phyloP scores from a whole-genome alignment of 2,797 vertebrate species.

The Syndactyla subalaris region DNA sequence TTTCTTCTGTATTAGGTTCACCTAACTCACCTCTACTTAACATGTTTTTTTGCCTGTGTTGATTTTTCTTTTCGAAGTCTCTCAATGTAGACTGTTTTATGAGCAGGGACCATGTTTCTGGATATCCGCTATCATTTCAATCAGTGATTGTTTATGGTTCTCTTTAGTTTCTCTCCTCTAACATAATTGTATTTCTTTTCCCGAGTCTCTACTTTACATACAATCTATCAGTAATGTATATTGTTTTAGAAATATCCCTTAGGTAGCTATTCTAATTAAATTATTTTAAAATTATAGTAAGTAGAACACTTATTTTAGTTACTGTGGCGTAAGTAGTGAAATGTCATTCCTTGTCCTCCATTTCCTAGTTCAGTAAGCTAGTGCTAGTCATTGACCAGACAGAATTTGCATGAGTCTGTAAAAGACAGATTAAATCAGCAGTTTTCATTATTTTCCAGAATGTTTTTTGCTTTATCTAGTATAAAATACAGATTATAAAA shows the following conservation, averaged over 20 bases:
- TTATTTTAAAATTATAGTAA: constrained; percentile 24
- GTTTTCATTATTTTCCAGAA: neutral
- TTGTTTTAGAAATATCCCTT: constrained; percentile 27
- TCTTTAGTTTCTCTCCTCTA: neutral
- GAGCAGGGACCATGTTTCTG: neutral
- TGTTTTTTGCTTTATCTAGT: neutral
- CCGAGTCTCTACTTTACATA: neutral
- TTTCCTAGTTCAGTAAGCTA: neutral
- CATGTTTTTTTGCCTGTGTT: neutral
- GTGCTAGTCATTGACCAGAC: neutral
- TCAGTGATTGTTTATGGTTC: neutral
- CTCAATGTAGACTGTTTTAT: neutral
- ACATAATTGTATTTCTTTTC: neutral
- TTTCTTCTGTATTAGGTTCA: neutral
- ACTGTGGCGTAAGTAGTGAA: neutral
- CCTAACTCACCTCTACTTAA: neutral
- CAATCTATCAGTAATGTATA: neutral
- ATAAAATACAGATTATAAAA: neutral
- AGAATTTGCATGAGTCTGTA: neutral
- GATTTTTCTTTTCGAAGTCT: neutral
- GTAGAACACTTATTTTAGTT: constrained; percentile 55
- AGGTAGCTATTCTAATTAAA: constrained; percentile 34
- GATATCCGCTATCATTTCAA: neutral
- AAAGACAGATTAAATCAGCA: neutral
- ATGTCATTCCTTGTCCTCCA: neutral